Evolutionary conservation across 2,113 vertebrate genomes (phyloP).

Genomic region (Pionites leucogaster): DNA sequence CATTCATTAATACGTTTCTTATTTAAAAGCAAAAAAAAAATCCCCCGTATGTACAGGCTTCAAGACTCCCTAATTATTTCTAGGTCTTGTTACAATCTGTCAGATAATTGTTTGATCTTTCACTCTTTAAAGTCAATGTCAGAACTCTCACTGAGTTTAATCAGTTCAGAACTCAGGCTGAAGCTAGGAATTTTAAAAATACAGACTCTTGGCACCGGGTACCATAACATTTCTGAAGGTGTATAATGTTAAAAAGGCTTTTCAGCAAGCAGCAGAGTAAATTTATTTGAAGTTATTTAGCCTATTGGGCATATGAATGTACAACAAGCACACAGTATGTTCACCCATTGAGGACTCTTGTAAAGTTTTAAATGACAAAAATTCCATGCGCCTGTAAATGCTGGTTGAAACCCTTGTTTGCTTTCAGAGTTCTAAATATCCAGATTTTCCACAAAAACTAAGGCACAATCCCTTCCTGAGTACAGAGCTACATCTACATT

Average conservation of each 20-base stretch:
- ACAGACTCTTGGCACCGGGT: slow-evolving; percentile 27
- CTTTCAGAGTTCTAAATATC: background rate
- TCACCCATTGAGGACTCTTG: background rate
- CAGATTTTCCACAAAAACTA: background rate
- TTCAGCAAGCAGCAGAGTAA: slow-evolving; percentile 12
- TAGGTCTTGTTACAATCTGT: slow-evolving; percentile 35
- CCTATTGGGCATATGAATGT: background rate
- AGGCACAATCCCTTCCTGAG: background rate
- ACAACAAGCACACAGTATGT: background rate
- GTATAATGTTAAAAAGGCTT: slow-evolving; percentile 26
- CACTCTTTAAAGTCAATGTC: slow-evolving; percentile 40
- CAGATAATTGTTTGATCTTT: slow-evolving; percentile 62
- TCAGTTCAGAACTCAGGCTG: background rate
- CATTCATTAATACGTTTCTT: background rate
- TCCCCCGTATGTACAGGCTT: background rate
- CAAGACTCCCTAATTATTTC: slow-evolving; percentile 45
- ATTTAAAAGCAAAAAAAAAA: slow-evolving; percentile 42
- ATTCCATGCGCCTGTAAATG: background rate
- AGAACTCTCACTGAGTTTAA: slow-evolving; percentile 33
- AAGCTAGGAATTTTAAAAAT: slow-evolving; percentile 60
- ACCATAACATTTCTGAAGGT: slow-evolving; percentile 40
- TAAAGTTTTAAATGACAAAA: background rate
- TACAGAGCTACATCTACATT: background rate
- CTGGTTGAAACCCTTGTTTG: background rate
- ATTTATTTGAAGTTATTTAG: slow-evolving; percentile 46